phyloP scores from a whole-genome alignment of 37 sponge, comb jelly and placozoan genomes.

The Cladorhizidae sp. region DNA sequence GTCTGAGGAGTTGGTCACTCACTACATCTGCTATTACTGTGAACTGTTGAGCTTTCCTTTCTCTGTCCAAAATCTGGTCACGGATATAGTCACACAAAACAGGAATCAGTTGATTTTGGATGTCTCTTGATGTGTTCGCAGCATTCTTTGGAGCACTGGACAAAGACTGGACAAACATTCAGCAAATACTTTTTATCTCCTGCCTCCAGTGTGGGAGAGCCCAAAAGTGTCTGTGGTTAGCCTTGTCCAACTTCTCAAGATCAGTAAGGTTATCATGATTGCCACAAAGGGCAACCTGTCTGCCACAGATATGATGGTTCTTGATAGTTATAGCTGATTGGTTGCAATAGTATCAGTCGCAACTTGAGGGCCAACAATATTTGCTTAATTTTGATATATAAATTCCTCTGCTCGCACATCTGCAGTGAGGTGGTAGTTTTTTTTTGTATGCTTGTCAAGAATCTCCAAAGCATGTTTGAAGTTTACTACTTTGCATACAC shows the following conservation, averaged over 20 bases:
- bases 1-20: too few relatives aligned
- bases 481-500: too few relatives aligned
- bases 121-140: constrained; percentile 28
- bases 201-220: neutral
- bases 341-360: neutral
- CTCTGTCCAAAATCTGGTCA: constrained; percentile 38
- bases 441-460: too few relatives aligned
- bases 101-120: constrained; percentile 76
- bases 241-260: neutral
- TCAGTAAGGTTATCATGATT: too few relatives aligned
- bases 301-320: constrained; percentile 46
- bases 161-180: constrained; percentile 55
- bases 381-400: too few relatives aligned
- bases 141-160: constrained; percentile 21
- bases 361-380: too few relatives aligned
- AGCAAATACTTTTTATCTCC: constrained; percentile 63
- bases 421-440: too few relatives aligned
- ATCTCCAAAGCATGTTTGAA: too few relatives aligned
- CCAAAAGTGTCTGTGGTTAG: too few relatives aligned
- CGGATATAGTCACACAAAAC: constrained; percentile 50
- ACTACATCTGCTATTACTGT: constrained; percentile 79
- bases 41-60: constrained; percentile 50
- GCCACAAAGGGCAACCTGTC: constrained; percentile 27
- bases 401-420: too few relatives aligned
- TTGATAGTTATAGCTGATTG: constrained; percentile 6